Conservation (phyloP, 2,113 vertebrate genomes). For the Crypturellus undulatus region DNA sequence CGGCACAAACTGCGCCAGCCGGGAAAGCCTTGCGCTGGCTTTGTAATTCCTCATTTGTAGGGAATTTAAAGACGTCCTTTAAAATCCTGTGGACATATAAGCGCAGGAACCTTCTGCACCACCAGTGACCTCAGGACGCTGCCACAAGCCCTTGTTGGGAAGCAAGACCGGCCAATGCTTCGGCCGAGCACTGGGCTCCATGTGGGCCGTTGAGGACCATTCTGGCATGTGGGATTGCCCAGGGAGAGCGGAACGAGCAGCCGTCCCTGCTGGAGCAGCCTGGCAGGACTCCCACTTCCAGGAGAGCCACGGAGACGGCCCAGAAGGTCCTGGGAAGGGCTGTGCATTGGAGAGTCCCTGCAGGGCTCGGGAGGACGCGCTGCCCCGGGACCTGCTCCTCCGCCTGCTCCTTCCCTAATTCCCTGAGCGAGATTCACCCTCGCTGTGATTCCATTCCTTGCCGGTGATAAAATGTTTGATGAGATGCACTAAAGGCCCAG, state of each 20-base stretch:
- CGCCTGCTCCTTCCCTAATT: neutral
- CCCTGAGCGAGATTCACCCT: neutral
- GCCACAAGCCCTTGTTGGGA: fast-evolving
- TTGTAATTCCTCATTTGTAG: fast-evolving
- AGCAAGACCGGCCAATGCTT: neutral
- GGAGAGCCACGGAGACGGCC: neutral
- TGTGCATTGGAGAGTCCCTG: no score
- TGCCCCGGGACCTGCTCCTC: no score
- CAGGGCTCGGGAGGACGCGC: neutral
- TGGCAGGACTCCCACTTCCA: neutral
- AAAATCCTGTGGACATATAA: neutral
- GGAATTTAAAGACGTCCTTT: neutral
- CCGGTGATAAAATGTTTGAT: constrained; percentile 2
- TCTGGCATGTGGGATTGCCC: no score
- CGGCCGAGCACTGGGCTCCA: fast-evolving
- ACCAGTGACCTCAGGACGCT: neutral
- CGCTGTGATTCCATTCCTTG: constrained; percentile 36
- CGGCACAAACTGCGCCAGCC: neutral
- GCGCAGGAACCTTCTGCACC: fast-evolving
- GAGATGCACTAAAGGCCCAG: constrained; percentile 28
- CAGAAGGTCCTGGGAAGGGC: no score
- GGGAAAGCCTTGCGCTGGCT: neutral
- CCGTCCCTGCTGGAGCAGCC: neutral
- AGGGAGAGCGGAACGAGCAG: neutral
- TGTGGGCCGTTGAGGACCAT: neutral